Evolutionary conservation across 2,113 vertebrate genomes (phyloP).

Genomic region (Mohoua ochrocephala): DNA sequence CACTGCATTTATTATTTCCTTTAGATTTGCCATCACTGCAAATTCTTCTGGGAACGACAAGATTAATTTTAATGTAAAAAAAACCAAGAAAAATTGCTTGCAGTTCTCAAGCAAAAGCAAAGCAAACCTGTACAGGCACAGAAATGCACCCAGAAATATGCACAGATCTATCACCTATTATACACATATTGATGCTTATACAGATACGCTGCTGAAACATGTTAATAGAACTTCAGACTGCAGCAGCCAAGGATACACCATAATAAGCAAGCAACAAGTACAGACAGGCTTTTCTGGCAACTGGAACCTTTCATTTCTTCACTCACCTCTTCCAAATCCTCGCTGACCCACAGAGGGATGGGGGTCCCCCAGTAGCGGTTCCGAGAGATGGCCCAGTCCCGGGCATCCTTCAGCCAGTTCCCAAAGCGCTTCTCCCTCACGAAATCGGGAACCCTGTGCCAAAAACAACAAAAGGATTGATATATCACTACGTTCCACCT

Average conservation of each 20-base stretch:
- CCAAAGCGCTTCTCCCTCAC: slow-evolving; percentile 94
- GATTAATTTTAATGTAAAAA: neutral
- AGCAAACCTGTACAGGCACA: neutral
- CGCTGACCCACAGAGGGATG: slow-evolving; percentile 95
- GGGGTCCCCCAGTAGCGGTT: slow-evolving; percentile 98
- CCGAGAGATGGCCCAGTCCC: slow-evolving; percentile 93
- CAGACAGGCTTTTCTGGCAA: neutral
- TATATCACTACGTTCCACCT: neutral
- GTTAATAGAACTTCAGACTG: neutral
- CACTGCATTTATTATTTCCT: neutral
- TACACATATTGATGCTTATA: neutral
- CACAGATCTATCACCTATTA: neutral
- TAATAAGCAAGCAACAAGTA: neutral
- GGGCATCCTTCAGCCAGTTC: slow-evolving; percentile 95
- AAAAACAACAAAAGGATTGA: neutral
- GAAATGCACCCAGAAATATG: neutral
- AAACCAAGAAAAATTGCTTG: neutral
- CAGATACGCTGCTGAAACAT: neutral
- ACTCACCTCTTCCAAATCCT: slow-evolving; percentile 91
- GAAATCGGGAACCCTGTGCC: slow-evolving; percentile 91
- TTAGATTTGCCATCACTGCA: neutral
- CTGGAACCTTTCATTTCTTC: neutral
- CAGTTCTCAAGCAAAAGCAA: neutral
- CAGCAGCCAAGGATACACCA: neutral
- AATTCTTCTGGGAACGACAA: neutral